A percentile compares a stretch with the other conserved stretches of the same genome.
These are phyloP conservation scores for Himalopsyche japonica DNA, from an alignment of 2,888 invertebrate genomes.

Conservation along the genomic window DNA sequence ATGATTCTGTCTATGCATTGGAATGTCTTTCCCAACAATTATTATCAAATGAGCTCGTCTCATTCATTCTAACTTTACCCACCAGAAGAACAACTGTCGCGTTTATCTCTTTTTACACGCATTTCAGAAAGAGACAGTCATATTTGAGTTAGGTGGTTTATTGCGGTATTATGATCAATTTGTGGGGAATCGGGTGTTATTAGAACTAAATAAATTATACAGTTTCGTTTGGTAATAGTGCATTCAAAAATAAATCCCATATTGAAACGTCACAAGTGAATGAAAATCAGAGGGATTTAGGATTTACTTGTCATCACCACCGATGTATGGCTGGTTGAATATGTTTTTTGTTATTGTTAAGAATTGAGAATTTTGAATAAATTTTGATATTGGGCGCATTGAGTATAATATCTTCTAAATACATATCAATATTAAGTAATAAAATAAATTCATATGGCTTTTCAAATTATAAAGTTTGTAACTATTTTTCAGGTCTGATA, in stretches of 20 bases:
- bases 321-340: background rate
- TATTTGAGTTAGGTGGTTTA: background rate
- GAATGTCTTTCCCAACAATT: background rate
- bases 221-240: background rate
- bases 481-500: too few species aligned
- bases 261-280: background rate
- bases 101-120: background rate
- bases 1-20: background rate
- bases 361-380: background rate
- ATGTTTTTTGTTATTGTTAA: background rate
- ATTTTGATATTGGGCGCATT: background rate
- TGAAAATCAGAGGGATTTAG: background rate
- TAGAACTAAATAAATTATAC: background rate
- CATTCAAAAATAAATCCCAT: background rate
- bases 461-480: too few species aligned
- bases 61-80: background rate
- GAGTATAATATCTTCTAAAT: background rate
- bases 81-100: background rate
- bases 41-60: background rate
- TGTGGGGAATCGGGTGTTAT: background rate
- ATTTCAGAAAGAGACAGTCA: background rate
- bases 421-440: too few species aligned
- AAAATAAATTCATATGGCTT: too few species aligned
- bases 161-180: background rate
- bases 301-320: background rate